phyloP scores from a whole-genome alignment of 2,113 vertebrate genomes.

The Sarotherodon lohbergeri region DNA sequence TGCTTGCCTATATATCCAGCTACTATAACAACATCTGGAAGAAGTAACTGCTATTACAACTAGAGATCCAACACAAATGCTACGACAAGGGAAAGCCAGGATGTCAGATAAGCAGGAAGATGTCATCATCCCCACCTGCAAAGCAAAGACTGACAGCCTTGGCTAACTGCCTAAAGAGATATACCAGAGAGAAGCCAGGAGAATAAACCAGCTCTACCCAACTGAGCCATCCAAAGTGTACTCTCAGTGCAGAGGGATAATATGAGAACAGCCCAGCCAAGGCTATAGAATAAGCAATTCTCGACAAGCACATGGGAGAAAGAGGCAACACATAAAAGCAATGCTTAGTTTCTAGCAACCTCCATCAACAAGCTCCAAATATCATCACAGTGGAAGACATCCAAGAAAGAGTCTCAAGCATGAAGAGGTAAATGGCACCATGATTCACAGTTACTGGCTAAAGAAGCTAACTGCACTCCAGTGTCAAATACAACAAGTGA shows the following conservation, averaged over 20 bases:
- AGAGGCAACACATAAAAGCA: background rate
- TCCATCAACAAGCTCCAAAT: background rate
- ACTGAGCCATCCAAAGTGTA: background rate
- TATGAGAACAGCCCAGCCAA: background rate
- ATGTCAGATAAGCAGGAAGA: background rate
- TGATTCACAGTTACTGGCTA: background rate
- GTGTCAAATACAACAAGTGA: background rate
- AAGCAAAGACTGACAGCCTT: background rate
- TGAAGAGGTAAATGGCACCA: background rate
- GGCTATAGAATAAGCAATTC: background rate
- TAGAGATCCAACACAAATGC: background rate
- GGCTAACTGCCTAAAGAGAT: background rate
- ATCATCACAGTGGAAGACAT: background rate
- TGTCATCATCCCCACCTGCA: background rate
- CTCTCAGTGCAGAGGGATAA: background rate
- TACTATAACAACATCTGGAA: background rate
- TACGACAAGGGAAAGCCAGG: background rate
- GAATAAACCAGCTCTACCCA: background rate
- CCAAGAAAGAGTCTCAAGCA: background rate
- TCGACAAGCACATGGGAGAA: background rate
- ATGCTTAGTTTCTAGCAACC: background rate
- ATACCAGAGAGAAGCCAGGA: background rate
- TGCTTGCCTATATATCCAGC: background rate
- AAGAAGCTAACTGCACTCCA: background rate
- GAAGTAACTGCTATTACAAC: background rate